Evolutionary conservation across 2,797 vertebrate genomes (phyloP).

Genomic region (Melanotaenia nigrans): DNA sequence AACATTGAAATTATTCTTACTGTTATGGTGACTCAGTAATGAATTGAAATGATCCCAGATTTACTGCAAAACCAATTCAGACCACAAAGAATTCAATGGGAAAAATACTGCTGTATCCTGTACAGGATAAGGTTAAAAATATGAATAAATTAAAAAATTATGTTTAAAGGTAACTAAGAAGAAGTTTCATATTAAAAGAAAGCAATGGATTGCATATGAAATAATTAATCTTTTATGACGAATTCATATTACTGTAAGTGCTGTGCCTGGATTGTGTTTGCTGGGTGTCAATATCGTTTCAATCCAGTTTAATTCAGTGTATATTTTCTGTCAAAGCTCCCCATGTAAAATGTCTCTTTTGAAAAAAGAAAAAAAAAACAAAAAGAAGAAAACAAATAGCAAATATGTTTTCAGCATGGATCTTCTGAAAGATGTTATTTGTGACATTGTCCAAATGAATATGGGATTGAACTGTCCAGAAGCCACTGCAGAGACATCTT

Average conservation of each 20-base stretch:
- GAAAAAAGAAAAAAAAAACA: neutral
- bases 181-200: neutral
- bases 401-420: constrained; percentile 1
- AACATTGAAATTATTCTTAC: constrained; percentile 9
- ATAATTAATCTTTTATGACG: neutral
- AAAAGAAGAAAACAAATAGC: neutral
- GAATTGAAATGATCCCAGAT: constrained; percentile 3
- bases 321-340: neutral
- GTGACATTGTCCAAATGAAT: neutral
- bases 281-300: neutral
- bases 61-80: constrained; percentile 21
- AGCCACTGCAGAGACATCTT: constrained; percentile 10
- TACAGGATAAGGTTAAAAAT: neutral
- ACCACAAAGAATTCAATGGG: neutral
- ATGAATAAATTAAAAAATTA: neutral
- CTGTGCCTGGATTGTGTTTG: neutral
- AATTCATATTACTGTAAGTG: neutral
- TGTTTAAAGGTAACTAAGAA: too few relatives aligned
- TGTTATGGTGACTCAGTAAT: constrained; percentile 2
- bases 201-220: neutral
- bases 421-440: constrained; percentile 17
- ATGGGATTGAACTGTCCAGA: constrained; percentile 6
- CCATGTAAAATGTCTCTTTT: neutral
- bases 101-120: neutral
- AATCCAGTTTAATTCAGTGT: neutral